phyloP scores from a whole-genome alignment of 2,888 invertebrate species.

The Drosophila fulvimacula region DNA sequence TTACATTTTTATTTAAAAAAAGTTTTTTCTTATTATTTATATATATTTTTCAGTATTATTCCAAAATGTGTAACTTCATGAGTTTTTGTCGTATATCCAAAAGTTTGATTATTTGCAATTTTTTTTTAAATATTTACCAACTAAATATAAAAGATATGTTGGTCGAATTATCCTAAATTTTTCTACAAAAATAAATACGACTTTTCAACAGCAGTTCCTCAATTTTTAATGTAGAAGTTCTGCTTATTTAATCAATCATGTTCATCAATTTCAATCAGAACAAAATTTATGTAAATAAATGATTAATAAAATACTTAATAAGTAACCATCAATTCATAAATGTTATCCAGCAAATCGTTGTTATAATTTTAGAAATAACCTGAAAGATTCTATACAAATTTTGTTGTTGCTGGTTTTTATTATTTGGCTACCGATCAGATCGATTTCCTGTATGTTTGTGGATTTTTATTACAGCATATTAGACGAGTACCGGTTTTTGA shows the following conservation, averaged over 20 bases:
- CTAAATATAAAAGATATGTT: too few species aligned
- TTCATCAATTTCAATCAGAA: neutral
- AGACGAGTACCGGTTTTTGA: constrained; percentile 38
- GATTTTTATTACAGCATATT: constrained; percentile 68
- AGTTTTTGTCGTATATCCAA: too few species aligned
- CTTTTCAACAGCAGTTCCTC: too few species aligned
- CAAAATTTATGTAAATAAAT: neutral
- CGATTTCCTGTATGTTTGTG: constrained; percentile 73
- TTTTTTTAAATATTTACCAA: too few species aligned
- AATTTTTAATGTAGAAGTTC: too few species aligned
- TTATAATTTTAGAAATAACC: neutral
- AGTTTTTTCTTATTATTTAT: too few species aligned
- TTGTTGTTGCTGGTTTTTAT: neutral
- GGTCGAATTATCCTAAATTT: too few species aligned
- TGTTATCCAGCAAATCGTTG: neutral
- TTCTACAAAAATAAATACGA: too few species aligned
- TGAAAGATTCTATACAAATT: neutral
- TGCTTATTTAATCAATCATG: neutral
- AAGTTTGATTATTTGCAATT: too few species aligned
- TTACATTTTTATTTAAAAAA: too few species aligned
- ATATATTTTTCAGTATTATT: too few species aligned
- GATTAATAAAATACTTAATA: neutral
- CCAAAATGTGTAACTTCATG: too few species aligned
- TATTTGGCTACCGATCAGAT: constrained; percentile 6
- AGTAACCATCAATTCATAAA: neutral